Evolutionary conservation across 2,888 invertebrate species (phyloP).

Genomic region (Sminthurinus aureus): DNA sequence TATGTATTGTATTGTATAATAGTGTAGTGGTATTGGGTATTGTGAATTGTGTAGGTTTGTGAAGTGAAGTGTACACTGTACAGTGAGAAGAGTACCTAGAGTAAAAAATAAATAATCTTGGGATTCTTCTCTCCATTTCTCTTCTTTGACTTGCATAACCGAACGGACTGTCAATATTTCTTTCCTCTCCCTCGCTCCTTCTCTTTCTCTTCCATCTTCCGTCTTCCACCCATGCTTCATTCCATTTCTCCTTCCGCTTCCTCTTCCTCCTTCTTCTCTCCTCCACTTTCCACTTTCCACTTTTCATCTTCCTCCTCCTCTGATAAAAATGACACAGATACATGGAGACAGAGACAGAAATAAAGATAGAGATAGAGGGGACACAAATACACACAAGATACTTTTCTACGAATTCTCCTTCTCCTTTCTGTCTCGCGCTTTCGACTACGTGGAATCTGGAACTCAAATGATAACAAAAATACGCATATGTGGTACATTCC

Average conservation of each 20-base stretch:
- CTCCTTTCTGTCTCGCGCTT: no score
- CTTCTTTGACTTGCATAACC: slow-evolving; percentile 9
- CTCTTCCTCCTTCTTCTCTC: neutral
- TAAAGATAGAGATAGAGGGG: neutral
- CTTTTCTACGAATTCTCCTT: neutral
- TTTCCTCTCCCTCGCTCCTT: neutral
- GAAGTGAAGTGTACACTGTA: no score
- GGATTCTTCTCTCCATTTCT: slow-evolving; percentile 22
- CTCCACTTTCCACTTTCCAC: neutral
- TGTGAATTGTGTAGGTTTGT: no score
- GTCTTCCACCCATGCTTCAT: no score
- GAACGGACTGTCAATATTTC: slow-evolving; percentile 21
- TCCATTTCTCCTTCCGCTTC: no score
- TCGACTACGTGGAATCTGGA: no score
- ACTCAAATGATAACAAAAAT: no score
- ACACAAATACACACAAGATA: neutral
- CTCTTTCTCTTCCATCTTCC: slow-evolving; percentile 2
- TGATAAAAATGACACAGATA: neutral
- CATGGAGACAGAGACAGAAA: neutral
- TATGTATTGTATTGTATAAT: no score
- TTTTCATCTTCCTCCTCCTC: neutral
- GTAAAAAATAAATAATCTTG: slow-evolving; percentile 17
- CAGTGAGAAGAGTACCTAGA: neutral
- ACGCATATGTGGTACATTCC: no score
- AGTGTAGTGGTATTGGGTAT: no score